Percentiles rank a stretch among this genome's conserved stretches.
These are phyloP conservation scores for Aphelinus certus DNA, from an alignment of 1,140 invertebrate species.

Conservation along the genomic window DNA sequence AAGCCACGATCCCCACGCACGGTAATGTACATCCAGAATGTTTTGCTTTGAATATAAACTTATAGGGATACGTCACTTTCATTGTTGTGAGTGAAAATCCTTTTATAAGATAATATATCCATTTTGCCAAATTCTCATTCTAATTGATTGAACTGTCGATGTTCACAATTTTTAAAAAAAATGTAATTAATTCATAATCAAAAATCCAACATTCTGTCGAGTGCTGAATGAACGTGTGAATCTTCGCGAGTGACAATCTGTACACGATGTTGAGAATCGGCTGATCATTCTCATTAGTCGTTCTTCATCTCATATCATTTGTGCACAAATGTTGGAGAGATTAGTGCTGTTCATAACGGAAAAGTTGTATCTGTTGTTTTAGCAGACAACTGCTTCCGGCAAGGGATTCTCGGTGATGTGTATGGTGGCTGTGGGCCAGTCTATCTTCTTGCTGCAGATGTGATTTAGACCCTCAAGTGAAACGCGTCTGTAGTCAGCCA, in stretches of 20 bases:
- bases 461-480: slow-evolving; percentile 69
- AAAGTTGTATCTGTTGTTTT: slow-evolving; percentile 53
- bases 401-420: slow-evolving; percentile 83
- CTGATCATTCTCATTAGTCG: not conserved
- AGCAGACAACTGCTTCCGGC: slow-evolving; percentile 78
- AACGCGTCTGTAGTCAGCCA: slow-evolving; percentile 71
- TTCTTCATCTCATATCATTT: slow-evolving; percentile 5
- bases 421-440: slow-evolving; percentile 72
- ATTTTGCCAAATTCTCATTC: too few species aligned
- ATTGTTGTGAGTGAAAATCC: too few species aligned
- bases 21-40: too few species aligned
- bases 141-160: too few species aligned
- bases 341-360: slow-evolving; percentile 1
- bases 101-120: too few species aligned
- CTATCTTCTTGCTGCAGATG: slow-evolving; percentile 66
- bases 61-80: too few species aligned
- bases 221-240: too few species aligned
- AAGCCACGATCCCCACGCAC: not conserved
- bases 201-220: too few species aligned
- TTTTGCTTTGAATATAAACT: too few species aligned
- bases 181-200: too few species aligned
- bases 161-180: too few species aligned
- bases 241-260: not conserved
- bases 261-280: too few species aligned
- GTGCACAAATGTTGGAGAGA: slow-evolving; percentile 22